Evolutionary conservation across 2,888 invertebrate species (phyloP), one percentile per base, ranked within the genome.

Genomic region (Hymenopus coronatus): DNA sequence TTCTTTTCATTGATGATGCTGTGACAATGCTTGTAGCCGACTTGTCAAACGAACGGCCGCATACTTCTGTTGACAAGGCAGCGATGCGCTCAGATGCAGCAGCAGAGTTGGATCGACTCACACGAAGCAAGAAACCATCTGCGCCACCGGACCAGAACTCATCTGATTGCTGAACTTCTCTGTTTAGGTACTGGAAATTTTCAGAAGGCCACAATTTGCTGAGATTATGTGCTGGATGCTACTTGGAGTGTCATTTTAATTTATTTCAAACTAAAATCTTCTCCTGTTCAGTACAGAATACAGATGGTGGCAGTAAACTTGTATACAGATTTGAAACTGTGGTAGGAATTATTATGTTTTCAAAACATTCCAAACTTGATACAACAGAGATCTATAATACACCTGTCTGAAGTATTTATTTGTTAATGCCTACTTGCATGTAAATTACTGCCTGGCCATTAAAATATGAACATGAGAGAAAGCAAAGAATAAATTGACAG

Each of bases 51-150:
- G 90, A 90, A n/a, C 81, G 90, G 81, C 88, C 90, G 4, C 90
- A 90, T 87, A 89, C 92, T 82, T 93, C 95, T 27, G 94, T 96
- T 90, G 97, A 97, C 92, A 96, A 96, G 93, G 95, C 96, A 89
- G 94, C 96, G 30, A 96, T 97, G 94, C 95, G 98, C 90, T 97
- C 97, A 28, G 98, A 98, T 93, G 98, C 98, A 81, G 98, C 98
- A 40, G 98, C 98, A 15, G 98, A 98, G 94, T 94, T 98, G 83
- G 98, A 98, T 94, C 96, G 98, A 91, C 95, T 98, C 92, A 96
- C 97, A 91, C 95, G 97, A 91, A 96, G 95, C 91, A 96, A 96
- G 93, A 94, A 94, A 87, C 90, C 91, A 20, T 89, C 91, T 88
- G 91, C 88, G 82, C 87, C 92, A 15, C 92, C 95, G 86, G 95